Evolutionary conservation across 1,140 invertebrate species (phyloP).

Genomic region (Chelonus insularis): DNA sequence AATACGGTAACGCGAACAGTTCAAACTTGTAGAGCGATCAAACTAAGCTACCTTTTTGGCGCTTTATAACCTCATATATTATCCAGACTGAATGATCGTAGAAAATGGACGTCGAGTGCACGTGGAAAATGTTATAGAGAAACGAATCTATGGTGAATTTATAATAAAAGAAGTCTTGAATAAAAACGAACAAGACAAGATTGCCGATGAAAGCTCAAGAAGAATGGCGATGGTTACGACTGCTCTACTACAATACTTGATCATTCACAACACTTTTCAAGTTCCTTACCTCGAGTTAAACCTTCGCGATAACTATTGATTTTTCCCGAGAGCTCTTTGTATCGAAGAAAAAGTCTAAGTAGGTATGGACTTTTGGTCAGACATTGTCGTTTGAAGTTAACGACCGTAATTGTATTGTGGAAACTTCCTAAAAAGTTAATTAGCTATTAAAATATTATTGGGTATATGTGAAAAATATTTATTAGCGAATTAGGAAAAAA

Average conservation of each 20-base stretch:
- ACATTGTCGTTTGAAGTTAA: too few relatives aligned
- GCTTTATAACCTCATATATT: constrained; percentile 33
- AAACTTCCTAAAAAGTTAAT: too few relatives aligned
- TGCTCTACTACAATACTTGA: background rate
- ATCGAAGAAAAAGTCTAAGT: too few relatives aligned
- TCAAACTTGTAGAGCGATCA: constrained; percentile 22
- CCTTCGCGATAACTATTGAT: too few relatives aligned
- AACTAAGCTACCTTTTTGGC: constrained; percentile 25
- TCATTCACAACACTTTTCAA: background rate
- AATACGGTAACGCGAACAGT: constrained; percentile 18
- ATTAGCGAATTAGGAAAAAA: too few relatives aligned
- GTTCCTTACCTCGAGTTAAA: too few relatives aligned
- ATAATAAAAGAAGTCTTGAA: constrained; percentile 5
- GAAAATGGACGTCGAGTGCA: constrained; percentile 8
- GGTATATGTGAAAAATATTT: too few relatives aligned
- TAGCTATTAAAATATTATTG: too few relatives aligned
- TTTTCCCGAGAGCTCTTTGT: too few relatives aligned
- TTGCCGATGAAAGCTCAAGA: background rate
- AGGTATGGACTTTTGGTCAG: too few relatives aligned
- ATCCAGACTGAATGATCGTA: constrained; percentile 20
- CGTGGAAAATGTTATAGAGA: background rate
- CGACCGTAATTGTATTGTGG: too few relatives aligned
- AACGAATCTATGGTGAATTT: background rate
- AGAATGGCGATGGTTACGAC: background rate
- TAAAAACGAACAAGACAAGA: background rate